Conservation (phyloP, 2,113 vertebrate species). For the Rhinopomastus cyanomelas region DNA sequence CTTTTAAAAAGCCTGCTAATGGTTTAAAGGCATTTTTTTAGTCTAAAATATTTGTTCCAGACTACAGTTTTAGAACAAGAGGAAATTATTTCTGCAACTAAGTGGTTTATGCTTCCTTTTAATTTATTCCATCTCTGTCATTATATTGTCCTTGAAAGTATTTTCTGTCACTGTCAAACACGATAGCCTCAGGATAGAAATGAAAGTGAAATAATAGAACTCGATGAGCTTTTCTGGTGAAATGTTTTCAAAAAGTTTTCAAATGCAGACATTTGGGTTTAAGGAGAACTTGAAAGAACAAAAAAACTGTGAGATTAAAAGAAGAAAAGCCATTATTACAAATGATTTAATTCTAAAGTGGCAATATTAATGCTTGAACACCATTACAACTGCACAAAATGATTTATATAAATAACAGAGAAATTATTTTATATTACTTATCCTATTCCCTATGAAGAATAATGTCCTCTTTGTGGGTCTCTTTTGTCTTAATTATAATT, state of each 20-base stretch:
- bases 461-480: not conserved
- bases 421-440: constrained; percentile 35
- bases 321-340: constrained; percentile 39
- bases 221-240: constrained; percentile 9
- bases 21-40: not conserved
- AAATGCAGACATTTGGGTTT: constrained; percentile 40
- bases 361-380: constrained; percentile 41
- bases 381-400: constrained; percentile 30
- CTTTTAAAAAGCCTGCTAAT: constrained; percentile 13
- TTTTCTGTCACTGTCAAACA: constrained; percentile 41
- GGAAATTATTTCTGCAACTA: not conserved
- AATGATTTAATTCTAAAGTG: not conserved
- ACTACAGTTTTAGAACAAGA: constrained; percentile 5
- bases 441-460: constrained; percentile 4
- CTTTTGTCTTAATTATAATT: constrained; percentile 34
- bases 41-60: constrained; percentile 13
- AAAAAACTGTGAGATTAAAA: constrained; percentile 24
- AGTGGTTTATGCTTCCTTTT: constrained; percentile 15
- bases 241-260: constrained; percentile 49
- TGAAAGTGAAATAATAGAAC: constrained; percentile 9
- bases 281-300: constrained; percentile 49
- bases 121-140: constrained; percentile 42
- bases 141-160: constrained; percentile 56
- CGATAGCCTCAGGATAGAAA: constrained; percentile 43
- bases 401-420: constrained; percentile 33